A percentile compares a stretch with the other conserved stretches of the same genome.
These are phyloP conservation scores for Drosophila hamatofila DNA, from an alignment of 2,888 invertebrate genomes.

Conservation along the genomic window DNA sequence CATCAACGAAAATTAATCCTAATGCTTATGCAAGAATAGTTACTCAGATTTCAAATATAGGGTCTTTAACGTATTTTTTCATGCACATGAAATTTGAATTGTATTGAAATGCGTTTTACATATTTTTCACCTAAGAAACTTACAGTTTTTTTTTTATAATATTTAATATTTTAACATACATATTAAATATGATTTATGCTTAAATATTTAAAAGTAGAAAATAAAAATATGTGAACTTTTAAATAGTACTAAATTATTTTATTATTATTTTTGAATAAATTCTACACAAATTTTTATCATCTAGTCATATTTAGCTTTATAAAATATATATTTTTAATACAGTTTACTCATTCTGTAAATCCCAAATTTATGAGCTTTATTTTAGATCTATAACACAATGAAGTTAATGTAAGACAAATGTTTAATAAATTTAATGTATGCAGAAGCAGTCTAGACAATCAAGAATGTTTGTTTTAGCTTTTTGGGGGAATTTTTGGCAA, in stretches of 20 bases:
- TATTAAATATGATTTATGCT: not conserved
- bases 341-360: too few species aligned
- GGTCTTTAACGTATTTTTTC: not conserved
- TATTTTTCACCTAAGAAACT: not conserved
- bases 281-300: too few species aligned
- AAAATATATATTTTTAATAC: too few species aligned
- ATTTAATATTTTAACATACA: not conserved
- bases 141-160: not conserved
- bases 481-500: not conserved
- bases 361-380: too few species aligned
- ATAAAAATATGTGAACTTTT: not conserved
- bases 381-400: too few species aligned
- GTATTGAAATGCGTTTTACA: not conserved
- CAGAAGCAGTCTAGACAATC: too few species aligned
- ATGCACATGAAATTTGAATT: too few species aligned
- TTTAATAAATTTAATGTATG: too few species aligned
- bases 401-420: too few species aligned
- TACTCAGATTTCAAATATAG: not conserved
- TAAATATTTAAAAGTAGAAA: not conserved
- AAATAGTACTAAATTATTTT: too few species aligned
- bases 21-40: not conserved
- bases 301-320: too few species aligned
- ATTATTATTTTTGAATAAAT: too few species aligned
- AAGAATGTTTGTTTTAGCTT: not conserved
- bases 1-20: not conserved